These are phyloP conservation scores for Heteromormyrus szaboi DNA, from an alignment of 2,797 vertebrate species.

Conservation along the genomic window DNA sequence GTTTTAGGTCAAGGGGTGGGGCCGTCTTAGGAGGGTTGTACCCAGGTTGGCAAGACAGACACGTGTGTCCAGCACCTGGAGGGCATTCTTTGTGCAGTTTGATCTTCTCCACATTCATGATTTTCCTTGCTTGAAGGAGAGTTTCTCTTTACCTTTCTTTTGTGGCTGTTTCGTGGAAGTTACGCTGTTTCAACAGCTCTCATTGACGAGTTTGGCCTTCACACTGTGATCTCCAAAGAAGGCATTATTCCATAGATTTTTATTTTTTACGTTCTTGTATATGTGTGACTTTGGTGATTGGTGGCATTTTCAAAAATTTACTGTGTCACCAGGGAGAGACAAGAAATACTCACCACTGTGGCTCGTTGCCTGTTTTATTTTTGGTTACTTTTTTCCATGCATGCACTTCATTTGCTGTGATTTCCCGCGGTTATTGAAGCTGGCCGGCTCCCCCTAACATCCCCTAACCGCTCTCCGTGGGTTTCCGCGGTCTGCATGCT, in stretches of 20 bases:
- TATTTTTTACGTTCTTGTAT: background rate
- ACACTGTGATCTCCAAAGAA: background rate
- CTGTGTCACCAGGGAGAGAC: background rate
- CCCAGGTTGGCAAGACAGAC: background rate
- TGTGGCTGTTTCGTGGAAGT: background rate
- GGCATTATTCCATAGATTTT: background rate
- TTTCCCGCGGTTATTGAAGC: background rate
- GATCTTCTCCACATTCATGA: background rate
- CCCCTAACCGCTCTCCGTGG: background rate
- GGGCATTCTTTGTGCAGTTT: background rate
- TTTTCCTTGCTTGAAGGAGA: background rate
- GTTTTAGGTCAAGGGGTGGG: background rate
- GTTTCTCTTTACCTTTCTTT: background rate
- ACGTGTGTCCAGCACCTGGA: background rate
- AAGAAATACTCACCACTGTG: background rate
- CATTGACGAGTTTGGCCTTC: background rate
- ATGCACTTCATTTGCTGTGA: background rate
- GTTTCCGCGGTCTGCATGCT: constrained; percentile 4
- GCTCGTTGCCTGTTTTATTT: background rate
- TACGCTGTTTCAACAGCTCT: background rate
- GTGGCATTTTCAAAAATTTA: background rate
- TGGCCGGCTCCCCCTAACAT: background rate
- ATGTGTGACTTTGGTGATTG: background rate
- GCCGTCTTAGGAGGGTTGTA: background rate
- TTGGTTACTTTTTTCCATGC: background rate